Base-by-base conservation (phyloP, 2,797 vertebrate genomes). In the Molothrus aeneus region DNA sequence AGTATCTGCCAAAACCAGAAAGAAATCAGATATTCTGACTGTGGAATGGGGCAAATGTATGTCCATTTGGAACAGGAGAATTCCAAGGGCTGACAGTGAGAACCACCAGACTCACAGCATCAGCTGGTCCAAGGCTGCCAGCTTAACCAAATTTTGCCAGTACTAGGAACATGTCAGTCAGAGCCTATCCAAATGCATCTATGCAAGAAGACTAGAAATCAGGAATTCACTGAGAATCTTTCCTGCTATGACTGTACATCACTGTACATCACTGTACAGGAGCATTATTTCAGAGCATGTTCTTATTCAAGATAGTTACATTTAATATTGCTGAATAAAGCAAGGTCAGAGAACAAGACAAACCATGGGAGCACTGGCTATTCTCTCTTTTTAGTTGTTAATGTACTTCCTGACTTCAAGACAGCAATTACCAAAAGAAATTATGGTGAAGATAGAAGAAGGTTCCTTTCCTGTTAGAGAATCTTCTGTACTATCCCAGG, bases 81-180 rank as follows among this genome's bases (percentile, higher is more conserved):
- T 45, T 85, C 34, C 19, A 80, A 85, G 26, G 15, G 10, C 53
- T 82, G n/a, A 43, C 12, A 16, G 36, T 42, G 61, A 65, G 16
- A 48, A 59, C 18, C 11, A 57, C 7, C 11, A 65, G 31, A 32
- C 10, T 17, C 3, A 3, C 26, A 80, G 13, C 21, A 64, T 48
- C 38, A 57, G 20, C 42, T 53, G 32, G 29, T 38, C 25, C 38
- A 75, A 22, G n/a, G 17, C 10, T 80, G n/a, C 17, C 20, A 6
- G 17, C 21, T 72, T n/a, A 65, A 59, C 28, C 2, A 48, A 20
- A 31, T 80, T 48, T 56, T 60, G 10, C 22, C 36, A 34, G 29
- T 64, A 13, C 10, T 9, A n/a, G 12, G 42, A 88, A 69, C 17
- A 36, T 1, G 1, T 2, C 4, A 1, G 8, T 61, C 7, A 28